phyloP scores from a whole-genome alignment of 1,140 invertebrate genomes.

The Sarcophaga peregrina region DNA sequence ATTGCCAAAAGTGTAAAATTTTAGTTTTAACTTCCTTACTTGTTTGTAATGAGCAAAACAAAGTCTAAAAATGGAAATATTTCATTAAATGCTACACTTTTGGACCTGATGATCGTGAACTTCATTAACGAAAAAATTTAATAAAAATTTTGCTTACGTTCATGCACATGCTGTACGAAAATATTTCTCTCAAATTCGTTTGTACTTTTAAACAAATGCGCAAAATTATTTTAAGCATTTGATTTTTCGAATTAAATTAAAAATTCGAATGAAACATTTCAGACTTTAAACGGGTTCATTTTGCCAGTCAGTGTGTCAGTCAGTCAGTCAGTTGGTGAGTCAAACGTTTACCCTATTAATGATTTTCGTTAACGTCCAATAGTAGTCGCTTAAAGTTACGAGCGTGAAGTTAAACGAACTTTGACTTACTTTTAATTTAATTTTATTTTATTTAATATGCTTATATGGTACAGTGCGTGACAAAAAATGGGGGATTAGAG shows the following conservation, averaged over 20 bases:
- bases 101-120: conserved; percentile 17
- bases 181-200: too few species aligned
- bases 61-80: background rate
- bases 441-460: too few species aligned
- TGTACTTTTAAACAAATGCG: background rate
- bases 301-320: background rate
- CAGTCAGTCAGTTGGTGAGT: background rate
- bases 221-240: background rate
- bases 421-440: background rate
- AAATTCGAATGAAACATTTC: background rate
- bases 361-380: background rate
- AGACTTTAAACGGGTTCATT: background rate
- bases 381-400: background rate
- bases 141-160: background rate
- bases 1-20: background rate
- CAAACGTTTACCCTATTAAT: background rate
- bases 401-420: conserved; percentile 24
- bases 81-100: background rate
- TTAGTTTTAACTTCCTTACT: background rate
- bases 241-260: background rate
- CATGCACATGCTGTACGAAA: background rate
- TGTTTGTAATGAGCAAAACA: background rate
- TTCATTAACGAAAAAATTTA: background rate
- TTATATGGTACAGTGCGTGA: too few species aligned
- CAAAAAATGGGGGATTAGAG: too few species aligned